These are phyloP conservation scores for Rhineura floridana DNA, from an alignment of 2,113 vertebrate genomes.

Conservation along the genomic window DNA sequence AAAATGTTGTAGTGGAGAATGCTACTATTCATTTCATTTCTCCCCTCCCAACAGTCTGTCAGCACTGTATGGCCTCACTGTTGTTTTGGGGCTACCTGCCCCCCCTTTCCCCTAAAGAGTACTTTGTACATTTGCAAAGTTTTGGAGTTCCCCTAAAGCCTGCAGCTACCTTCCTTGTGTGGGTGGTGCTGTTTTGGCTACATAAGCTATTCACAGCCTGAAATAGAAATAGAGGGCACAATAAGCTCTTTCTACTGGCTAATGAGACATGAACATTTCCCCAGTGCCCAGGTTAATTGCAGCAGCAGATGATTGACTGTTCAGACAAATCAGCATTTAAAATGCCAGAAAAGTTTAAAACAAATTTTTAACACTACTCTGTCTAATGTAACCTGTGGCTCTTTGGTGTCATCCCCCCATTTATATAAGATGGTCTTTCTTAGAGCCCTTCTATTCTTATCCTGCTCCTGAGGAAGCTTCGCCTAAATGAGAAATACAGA, in stretches of 20 bases:
- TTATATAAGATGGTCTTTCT: neutral
- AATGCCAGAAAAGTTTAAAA: conserved; percentile 13
- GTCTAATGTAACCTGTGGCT: neutral
- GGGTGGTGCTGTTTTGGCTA: neutral
- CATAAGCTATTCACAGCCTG: neutral
- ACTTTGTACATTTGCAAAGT: neutral
- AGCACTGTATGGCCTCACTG: neutral
- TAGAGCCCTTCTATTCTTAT: neutral
- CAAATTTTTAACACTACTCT: neutral
- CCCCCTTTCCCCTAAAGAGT: neutral
- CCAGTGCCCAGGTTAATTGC: neutral
- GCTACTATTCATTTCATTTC: neutral
- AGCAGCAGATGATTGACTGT: neutral
- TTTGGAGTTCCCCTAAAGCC: neutral
- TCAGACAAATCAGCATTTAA: neutral
- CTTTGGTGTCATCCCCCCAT: neutral
- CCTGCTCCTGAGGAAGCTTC: neutral
- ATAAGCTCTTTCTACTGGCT: neutral
- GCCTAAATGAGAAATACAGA: neutral
- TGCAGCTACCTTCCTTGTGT: neutral
- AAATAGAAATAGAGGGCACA: neutral
- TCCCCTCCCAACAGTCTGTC: neutral
- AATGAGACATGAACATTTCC: neutral
- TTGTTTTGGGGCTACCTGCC: neutral
- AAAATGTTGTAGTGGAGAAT: neutral